Conservation (phyloP, 2,888 invertebrate genomes). For the Charanyca ferruginea region DNA sequence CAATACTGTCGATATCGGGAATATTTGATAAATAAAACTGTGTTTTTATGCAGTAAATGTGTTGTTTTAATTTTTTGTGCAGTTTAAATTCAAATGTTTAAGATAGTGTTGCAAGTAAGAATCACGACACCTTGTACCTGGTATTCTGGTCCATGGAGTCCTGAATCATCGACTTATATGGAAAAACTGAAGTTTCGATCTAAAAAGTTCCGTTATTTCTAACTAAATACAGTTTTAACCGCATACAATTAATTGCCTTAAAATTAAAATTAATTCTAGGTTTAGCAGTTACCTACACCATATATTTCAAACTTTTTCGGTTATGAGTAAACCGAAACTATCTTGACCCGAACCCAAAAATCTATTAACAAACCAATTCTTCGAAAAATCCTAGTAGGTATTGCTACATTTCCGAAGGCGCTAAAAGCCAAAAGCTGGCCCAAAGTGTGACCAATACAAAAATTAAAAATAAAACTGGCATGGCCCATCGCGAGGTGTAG, state of each 20-base stretch:
- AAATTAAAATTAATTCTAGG: not conserved
- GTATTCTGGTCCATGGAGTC: constrained; percentile 4
- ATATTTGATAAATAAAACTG: constrained; percentile 64
- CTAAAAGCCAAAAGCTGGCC: constrained; percentile 79
- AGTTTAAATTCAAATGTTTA: constrained; percentile 31
- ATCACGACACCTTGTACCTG: constrained; percentile 5
- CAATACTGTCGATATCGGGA: constrained; percentile 30
- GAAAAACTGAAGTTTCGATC: not conserved
- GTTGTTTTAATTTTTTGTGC: constrained; percentile 29
- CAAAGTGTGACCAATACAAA: constrained; percentile 76
- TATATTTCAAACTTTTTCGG: not conserved
- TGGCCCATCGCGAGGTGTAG: constrained; percentile 89
- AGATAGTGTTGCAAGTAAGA: constrained; percentile 22
- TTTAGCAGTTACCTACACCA: not conserved
- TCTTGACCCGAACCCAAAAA: constrained; percentile 54
- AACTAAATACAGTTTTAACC: not conserved
- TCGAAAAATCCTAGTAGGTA: constrained; percentile 69
- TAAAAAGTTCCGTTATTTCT: not conserved
- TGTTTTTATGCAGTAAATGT: constrained; percentile 66
- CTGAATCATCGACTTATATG: constrained; percentile 31
- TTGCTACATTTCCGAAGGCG: constrained; percentile 76
- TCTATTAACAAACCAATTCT: constrained; percentile 75
- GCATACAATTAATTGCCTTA: not conserved
- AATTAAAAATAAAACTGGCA: constrained; percentile 79
- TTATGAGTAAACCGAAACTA: constrained; percentile 9